Percentiles rank a stretch among this genome's conserved stretches.
phyloP scores from a whole-genome alignment of 2,888 invertebrate genomes.

The Portevinia maculata region DNA sequence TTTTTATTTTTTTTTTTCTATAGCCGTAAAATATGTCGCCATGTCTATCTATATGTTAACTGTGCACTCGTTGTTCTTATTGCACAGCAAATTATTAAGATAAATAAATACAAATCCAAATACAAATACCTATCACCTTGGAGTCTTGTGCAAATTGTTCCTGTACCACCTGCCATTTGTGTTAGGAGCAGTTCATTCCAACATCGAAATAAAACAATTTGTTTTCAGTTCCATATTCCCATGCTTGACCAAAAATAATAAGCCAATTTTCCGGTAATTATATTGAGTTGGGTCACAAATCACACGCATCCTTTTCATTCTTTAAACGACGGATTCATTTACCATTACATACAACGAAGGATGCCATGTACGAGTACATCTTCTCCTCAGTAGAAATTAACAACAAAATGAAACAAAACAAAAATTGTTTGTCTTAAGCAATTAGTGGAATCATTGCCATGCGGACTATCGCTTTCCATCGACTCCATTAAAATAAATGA shows the following conservation, averaged over 20 bases:
- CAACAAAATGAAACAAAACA: conserved; percentile 19
- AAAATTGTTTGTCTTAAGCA: conserved; percentile 51
- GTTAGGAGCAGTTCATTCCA: too few species aligned
- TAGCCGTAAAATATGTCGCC: too few species aligned
- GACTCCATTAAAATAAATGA: conserved; percentile 71
- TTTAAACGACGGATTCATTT: not conserved
- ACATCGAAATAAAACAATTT: not conserved
- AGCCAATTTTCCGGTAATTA: conserved; percentile 38
- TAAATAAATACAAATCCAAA: too few species aligned
- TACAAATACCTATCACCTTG: too few species aligned
- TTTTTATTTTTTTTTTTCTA: too few species aligned
- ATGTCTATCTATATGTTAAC: too few species aligned
- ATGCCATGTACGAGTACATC: not conserved
- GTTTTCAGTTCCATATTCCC: not conserved
- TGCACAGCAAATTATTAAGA: too few species aligned
- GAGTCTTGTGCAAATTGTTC: not conserved
- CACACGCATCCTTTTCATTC: not conserved
- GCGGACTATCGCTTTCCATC: conserved; percentile 64
- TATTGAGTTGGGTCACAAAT: conserved; percentile 33
- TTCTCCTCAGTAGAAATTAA: not conserved
- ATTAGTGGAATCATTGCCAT: conserved; percentile 70
- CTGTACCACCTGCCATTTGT: not conserved
- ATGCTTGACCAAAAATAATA: not conserved
- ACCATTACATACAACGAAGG: not conserved
- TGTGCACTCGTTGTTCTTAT: too few species aligned